Conservation (phyloP, 64 coral and sea anemone species). For the Astreopora myriophthalma region DNA sequence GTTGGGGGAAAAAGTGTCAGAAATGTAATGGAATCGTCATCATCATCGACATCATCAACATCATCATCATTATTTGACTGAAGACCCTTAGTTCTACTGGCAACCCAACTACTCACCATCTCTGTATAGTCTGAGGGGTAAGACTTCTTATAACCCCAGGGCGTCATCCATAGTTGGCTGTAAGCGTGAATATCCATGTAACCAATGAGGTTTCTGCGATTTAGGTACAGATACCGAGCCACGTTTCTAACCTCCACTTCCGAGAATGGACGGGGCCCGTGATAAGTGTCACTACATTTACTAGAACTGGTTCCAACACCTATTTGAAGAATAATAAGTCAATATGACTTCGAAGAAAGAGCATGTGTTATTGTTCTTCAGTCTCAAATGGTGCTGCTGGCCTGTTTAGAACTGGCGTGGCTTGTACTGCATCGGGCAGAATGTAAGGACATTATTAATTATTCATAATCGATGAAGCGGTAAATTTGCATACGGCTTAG, state of each 20-base stretch:
- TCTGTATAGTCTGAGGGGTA: constrained; percentile 60
- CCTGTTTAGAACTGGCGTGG: too few species aligned
- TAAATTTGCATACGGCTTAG: too few species aligned
- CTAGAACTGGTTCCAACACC: constrained; percentile 70
- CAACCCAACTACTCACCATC: constrained; percentile 21
- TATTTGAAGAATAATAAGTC: background rate
- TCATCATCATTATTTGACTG: too few species aligned
- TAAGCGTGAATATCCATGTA: constrained; percentile 98
- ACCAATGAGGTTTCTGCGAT: constrained; percentile 64
- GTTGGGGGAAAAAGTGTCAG: background rate
- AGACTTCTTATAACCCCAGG: constrained; percentile 65
- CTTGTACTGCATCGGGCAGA: too few species aligned
- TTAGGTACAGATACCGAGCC: constrained; percentile 69
- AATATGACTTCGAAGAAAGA: background rate
- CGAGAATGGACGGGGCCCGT: constrained; percentile 76
- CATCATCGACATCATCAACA: too few species aligned
- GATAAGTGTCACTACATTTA: constrained; percentile 66
- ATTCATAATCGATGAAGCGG: too few species aligned
- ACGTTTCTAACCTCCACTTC: constrained; percentile 80
- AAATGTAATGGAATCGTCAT: too few species aligned
- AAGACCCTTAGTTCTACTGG: too few species aligned
- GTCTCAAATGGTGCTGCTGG: too few species aligned
- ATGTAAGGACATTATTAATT: too few species aligned
- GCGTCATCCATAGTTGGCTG: constrained; percentile 93
- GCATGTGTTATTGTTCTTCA: too few species aligned